phyloP scores from a whole-genome alignment of 2,113 vertebrate species.

The Odocoileus hemionus region DNA sequence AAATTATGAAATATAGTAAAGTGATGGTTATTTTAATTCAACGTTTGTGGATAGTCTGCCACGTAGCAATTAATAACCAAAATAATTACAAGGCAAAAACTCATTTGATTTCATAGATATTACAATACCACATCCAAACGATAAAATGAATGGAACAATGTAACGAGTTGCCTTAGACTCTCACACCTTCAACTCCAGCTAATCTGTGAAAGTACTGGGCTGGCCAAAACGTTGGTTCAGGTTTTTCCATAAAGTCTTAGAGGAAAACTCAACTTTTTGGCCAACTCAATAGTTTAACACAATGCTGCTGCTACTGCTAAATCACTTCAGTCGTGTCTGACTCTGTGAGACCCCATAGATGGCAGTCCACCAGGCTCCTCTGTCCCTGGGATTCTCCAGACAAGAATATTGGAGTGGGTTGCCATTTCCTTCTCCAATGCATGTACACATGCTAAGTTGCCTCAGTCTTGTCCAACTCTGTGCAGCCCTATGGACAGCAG shows the following conservation, averaged over 20 bases:
- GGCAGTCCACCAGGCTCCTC: neutral
- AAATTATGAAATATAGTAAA: neutral
- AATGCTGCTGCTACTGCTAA: neutral
- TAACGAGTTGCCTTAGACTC: conserved; percentile 88
- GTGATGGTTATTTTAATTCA: neutral
- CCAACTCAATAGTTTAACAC: neutral
- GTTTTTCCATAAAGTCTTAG: neutral
- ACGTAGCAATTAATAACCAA: neutral
- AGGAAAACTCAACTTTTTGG: neutral
- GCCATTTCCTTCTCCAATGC: conserved; percentile 8
- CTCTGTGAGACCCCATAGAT: neutral
- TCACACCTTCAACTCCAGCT: conserved; percentile 90
- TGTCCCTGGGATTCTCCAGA: neutral
- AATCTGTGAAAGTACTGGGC: conserved; percentile 88
- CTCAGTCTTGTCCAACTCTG: no score
- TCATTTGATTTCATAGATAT: conserved; percentile 70
- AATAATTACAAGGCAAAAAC: conserved; percentile 68
- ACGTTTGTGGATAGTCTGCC: neutral
- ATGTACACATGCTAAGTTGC: no score
- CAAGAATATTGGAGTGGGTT: neutral
- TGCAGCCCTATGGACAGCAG: no score
- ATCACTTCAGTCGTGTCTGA: fast-evolving
- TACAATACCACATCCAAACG: conserved; percentile 77
- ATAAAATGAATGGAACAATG: conserved; percentile 80
- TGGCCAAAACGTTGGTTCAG: neutral